Evolutionary conservation across 2,113 vertebrate species (phyloP).

Genomic region (Salminus brasiliensis): DNA sequence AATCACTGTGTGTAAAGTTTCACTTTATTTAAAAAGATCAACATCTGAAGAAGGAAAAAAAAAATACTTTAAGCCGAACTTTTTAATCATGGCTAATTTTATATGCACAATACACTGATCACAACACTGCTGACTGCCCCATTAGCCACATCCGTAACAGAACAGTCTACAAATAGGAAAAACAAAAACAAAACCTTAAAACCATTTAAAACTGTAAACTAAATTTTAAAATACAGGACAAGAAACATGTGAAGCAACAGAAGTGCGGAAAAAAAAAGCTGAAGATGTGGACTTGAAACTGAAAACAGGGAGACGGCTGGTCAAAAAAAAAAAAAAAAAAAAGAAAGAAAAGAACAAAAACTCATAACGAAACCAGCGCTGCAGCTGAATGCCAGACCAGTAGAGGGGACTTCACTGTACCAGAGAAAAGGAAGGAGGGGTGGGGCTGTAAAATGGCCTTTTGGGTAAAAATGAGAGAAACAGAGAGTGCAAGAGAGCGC

Average conservation of each 20-base stretch:
- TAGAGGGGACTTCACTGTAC: background rate
- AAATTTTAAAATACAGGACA: background rate
- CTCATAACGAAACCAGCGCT: background rate
- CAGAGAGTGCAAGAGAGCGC: no score
- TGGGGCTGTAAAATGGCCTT: background rate
- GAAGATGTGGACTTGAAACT: background rate
- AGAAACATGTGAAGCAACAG: no score
- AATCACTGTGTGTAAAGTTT: constrained; percentile 48
- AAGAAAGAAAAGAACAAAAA: background rate
- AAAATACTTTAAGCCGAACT: constrained; percentile 24
- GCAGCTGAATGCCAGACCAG: background rate
- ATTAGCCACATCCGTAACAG: constrained; percentile 18
- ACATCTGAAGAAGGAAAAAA: constrained; percentile 24
- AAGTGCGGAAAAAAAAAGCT: background rate
- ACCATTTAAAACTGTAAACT: constrained; percentile 12
- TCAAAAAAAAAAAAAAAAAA: background rate
- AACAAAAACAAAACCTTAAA: constrained; percentile 30
- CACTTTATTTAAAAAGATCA: constrained; percentile 54
- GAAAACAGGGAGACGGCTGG: background rate
- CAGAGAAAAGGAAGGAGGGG: background rate
- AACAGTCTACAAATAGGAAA: constrained; percentile 43
- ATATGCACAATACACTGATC: background rate
- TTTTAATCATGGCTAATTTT: constrained; percentile 44
- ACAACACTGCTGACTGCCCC: constrained; percentile 1
- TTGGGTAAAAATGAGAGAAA: background rate